These are phyloP conservation scores for Limonius californicus DNA, from an alignment of 1,140 invertebrate species.

Conservation along the genomic window DNA sequence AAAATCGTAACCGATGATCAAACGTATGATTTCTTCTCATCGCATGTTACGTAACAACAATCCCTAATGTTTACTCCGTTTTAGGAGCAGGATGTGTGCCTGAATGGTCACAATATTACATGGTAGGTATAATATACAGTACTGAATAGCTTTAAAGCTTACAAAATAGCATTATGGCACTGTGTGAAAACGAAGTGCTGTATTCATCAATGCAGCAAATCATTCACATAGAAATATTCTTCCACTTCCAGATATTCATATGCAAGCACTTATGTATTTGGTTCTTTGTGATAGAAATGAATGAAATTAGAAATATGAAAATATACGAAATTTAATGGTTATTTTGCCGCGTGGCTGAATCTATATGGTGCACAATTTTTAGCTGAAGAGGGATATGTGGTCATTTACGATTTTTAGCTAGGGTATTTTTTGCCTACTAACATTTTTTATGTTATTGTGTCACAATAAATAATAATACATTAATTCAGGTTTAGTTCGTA, in stretches of 20 bases:
- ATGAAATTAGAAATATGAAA: neutral
- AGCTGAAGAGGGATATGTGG: constrained; percentile 17
- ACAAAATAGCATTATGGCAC: neutral
- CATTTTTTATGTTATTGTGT: no score
- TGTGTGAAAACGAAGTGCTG: neutral
- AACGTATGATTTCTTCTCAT: no score
- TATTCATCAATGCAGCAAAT: neutral
- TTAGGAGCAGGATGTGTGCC: constrained; percentile 20
- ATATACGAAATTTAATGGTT: neutral
- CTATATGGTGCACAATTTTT: neutral
- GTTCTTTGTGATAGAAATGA: neutral
- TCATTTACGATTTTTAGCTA: constrained; percentile 21
- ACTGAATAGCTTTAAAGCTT: neutral
- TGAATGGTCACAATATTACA: constrained; percentile 2
- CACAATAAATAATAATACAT: no score
- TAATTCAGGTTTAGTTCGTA: no score
- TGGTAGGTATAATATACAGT: neutral
- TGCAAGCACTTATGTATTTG: neutral
- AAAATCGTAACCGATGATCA: no score
- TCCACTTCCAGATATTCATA: neutral
- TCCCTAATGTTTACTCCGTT: constrained; percentile 12
- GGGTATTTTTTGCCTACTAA: no score
- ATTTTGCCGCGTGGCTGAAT: neutral
- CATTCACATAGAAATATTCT: neutral
- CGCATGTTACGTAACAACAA: neutral